Conservation (phyloP, 1,140 invertebrate species). For the Octopus sinensis region DNA sequence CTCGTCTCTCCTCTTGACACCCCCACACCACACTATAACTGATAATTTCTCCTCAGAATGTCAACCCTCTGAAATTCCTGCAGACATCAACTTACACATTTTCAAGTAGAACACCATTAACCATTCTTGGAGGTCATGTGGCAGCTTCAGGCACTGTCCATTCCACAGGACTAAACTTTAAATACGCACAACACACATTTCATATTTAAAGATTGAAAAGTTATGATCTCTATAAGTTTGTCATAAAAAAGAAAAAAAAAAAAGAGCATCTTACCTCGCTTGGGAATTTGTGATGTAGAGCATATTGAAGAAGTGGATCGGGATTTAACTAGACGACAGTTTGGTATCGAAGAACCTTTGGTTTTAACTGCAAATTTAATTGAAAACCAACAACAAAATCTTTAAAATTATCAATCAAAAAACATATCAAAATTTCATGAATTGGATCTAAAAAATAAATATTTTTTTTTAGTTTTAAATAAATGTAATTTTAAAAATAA, state of each 20-base stretch:
- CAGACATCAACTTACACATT: neutral
- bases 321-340: slow-evolving; percentile 35
- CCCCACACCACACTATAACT: too few relatives aligned
- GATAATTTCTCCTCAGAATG: too few relatives aligned
- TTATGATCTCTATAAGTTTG: too few relatives aligned
- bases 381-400: too few relatives aligned
- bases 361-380: slow-evolving; percentile 15
- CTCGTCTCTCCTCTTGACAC: too few relatives aligned
- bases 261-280: slow-evolving; percentile 33
- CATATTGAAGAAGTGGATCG: slow-evolving; percentile 38
- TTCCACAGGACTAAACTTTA: neutral
- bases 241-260: neutral
- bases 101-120: neutral
- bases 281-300: slow-evolving; percentile 38
- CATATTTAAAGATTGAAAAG: too few relatives aligned
- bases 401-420: too few relatives aligned
- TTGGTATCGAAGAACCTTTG: slow-evolving; percentile 12
- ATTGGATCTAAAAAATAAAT: too few relatives aligned
- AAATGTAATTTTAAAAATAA: too few relatives aligned
- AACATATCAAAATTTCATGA: too few relatives aligned
- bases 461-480: too few relatives aligned
- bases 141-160: neutral
- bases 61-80: neutral
- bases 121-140: neutral
- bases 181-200: too few relatives aligned